Evolutionary conservation across 1,140 invertebrate genomes (phyloP), one percentile per base, ranked within the genome.

Genomic region (Sycobia sp.): DNA sequence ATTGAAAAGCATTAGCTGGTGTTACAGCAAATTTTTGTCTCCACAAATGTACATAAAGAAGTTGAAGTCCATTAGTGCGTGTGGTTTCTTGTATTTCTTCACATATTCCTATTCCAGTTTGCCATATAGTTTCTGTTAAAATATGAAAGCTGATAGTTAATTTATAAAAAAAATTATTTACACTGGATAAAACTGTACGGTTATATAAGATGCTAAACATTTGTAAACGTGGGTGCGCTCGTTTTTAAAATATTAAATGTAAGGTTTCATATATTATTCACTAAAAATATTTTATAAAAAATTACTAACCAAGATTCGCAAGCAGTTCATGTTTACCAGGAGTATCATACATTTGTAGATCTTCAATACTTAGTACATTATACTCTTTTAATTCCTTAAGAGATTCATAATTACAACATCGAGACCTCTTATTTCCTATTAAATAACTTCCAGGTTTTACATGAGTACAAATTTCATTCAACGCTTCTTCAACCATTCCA

Each of bases 111-210:
- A 79, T 70, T 20, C 73, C 75, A 29, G 73, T 75, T 54, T 75
- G 73, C 82, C 82, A 84, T 56, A 84, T 84, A 2, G 81, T 83
- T 72, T 80, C 81, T 83, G 47, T 43, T 72, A 63, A 62, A 59
- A 55, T 25, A 57, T 38, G 50, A 65, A 49, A 54, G 59, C 62
- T 49, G 3, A 49, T 49, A 22, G 16, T 18, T 41, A 41, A 41
- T 20, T 39, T 2, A 8, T 7, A 22, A 4, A 43, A 43, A 11
- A 46, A 23, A 7, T 2, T 23, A 25, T 46, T 46, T 16, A 23
- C 9, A 7, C 4, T 32, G 5, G 11, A 32, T n/a, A n/a, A n/a
- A n/a, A n/a, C n/a, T n/a, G n/a, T n/a, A n/a, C n/a, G n/a, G n/a
- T n/a, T n/a, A n/a, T n/a, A n/a, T n/a, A n/a, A n/a, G n/a, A n/a